Percentiles rank a stretch among this genome's conserved stretches.
phyloP scores from a whole-genome alignment of 2,113 vertebrate genomes.

The Cacatua alba region DNA sequence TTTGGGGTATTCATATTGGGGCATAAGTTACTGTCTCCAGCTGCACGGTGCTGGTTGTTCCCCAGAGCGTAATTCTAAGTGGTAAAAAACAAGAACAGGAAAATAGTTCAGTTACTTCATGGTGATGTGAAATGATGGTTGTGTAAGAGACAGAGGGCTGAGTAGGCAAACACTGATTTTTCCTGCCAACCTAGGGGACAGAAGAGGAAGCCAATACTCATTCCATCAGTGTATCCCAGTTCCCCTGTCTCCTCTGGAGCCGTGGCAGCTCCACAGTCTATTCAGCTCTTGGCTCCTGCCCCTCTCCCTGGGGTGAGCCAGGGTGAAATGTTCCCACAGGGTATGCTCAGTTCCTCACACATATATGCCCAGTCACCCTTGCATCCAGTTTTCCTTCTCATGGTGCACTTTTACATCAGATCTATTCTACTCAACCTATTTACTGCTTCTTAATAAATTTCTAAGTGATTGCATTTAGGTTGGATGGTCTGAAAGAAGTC shows the following conservation, averaged over 20 bases:
- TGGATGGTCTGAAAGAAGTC: fast-evolving
- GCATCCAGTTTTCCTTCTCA: neutral
- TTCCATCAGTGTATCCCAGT: neutral
- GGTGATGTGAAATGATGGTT: neutral
- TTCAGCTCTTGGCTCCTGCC: fast-evolving
- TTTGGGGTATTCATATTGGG: neutral
- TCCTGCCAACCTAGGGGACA: neutral
- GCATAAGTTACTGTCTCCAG: no score
- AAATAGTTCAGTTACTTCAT: neutral
- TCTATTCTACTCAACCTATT: neutral
- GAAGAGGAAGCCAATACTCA: neutral
- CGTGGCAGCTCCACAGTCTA: neutral
- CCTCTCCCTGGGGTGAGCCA: fast-evolving
- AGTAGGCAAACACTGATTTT: neutral
- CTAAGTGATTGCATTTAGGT: neutral
- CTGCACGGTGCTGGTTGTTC: neutral
- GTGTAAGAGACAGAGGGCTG: neutral
- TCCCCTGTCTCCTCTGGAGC: neutral
- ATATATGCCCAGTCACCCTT: neutral
- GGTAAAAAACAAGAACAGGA: neutral
- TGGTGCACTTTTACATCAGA: fast-evolving
- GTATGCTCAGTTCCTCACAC: neutral
- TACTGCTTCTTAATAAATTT: neutral
- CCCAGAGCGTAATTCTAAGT: neutral
- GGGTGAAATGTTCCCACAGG: fast-evolving